phyloP scores from a whole-genome alignment of 92 coral and sea anemone species.

The Heteractis magnifica region DNA sequence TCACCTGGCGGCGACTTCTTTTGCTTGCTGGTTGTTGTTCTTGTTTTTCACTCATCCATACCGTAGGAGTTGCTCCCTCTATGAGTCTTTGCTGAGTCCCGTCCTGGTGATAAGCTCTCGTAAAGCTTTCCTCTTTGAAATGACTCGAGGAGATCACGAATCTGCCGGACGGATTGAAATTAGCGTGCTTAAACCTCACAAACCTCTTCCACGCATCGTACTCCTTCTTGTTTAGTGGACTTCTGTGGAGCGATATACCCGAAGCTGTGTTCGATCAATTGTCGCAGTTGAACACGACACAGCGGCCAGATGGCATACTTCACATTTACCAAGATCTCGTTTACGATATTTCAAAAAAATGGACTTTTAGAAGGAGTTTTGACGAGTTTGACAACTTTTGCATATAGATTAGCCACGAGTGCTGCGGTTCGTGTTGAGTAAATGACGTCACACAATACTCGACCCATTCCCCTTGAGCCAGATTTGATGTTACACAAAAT shows the following conservation, averaged over 20 bases:
- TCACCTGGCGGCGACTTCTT: conserved; percentile 2
- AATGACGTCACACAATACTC: no score
- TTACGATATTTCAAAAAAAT: not conserved
- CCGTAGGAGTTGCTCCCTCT: not conserved
- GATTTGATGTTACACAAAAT: no score
- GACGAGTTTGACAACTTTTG: no score
- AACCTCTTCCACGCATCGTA: conserved; percentile 23
- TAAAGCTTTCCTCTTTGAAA: not conserved
- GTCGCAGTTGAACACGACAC: conserved; percentile 40
- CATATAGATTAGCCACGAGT: no score
- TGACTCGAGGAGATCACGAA: conserved; percentile 26
- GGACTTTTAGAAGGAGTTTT: not conserved
- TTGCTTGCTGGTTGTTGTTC: not conserved
- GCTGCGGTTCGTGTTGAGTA: no score
- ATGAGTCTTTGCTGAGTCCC: not conserved
- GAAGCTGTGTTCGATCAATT: conserved; percentile 11
- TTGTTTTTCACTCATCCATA: not conserved
- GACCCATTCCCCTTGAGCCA: no score
- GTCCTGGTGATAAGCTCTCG: not conserved
- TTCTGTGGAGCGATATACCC: conserved; percentile 29
- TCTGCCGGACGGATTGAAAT: conserved; percentile 38
- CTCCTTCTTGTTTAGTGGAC: not conserved
- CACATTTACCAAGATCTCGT: not conserved
- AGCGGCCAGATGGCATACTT: conserved; percentile 33
- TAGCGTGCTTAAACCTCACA: conserved; percentile 20